Evolutionary conservation across 2,113 vertebrate species (phyloP), one percentile per base, ranked within the genome.

Genomic region (Toxostoma redivivum): DNA sequence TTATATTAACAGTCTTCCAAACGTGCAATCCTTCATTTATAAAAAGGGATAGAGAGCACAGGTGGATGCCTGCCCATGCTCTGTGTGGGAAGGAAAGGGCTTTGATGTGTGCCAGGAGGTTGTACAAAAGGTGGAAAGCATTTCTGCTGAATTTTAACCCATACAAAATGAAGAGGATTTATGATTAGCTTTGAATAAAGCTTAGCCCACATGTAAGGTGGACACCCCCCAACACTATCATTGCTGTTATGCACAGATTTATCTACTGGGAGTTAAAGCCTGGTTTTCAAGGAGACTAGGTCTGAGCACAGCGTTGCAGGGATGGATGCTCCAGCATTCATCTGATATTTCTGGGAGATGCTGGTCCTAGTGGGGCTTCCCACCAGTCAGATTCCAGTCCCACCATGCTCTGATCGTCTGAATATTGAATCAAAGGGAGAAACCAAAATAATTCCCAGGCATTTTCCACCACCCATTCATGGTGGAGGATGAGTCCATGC

Each of bases 1-100:
- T 87, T 69, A 58, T 17, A 74, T 76, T 81, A 92, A 62, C 72
- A 87, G 15, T 74, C 60, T 87, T 61, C 88, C 64, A 82, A 94
- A 83, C 0, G 10, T 72, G 45, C 58, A 45, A 42, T 81, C 30
- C 74, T 72, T 86, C 23, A 30, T 81, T 90, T 78, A 62, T 54
- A 30, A 31, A 84, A 67, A 71, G 54, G 70, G 35, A 21, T 13
- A 48, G 64, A 28, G 86, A 90, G 45, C 69, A 45, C 19, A 71
- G 51, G n/a, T 56, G 74, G 51, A n/a, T 65, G 69, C 15, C 45
- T 88, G 82, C 40, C 47, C 45, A 1, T 15, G 38, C 40, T 74
- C 37, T 42, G 14, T 25, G 79, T 23, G 30, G 13, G 50, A 69
- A 83, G 33, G 48, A 42, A 86, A 79, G 53, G 37, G 50, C 62